Conservation (phyloP, 2,113 vertebrate species). For the Dendropsophus ebraccatus region DNA sequence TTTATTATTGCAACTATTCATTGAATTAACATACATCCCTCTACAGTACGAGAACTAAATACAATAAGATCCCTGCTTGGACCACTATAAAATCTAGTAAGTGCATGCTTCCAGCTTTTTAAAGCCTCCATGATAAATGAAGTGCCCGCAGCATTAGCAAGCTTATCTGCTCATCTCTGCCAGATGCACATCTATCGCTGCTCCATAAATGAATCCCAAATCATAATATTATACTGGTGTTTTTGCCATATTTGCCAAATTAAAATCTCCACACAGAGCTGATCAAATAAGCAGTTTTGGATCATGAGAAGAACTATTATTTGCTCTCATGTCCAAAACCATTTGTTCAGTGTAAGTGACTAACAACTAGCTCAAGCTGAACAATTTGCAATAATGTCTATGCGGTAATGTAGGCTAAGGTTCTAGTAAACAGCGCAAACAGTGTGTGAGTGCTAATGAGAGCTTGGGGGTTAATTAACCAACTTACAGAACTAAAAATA, state of each 20-base stretch:
- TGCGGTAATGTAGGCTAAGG: slow-evolving; percentile 7
- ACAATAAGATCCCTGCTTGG: not conserved
- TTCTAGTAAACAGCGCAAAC: slow-evolving; percentile 1
- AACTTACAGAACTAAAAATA: slow-evolving; percentile 29
- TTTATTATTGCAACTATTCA: too few species aligned
- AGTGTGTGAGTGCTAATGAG: slow-evolving; percentile 31
- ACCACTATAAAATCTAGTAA: not conserved
- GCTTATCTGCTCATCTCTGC: not conserved
- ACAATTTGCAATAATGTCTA: not conserved
- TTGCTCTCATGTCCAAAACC: not conserved
- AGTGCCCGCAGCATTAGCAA: not conserved
- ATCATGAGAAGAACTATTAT: not conserved
- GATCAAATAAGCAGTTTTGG: not conserved
- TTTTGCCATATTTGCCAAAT: not conserved
- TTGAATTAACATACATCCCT: too few species aligned
- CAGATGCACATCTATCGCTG: slow-evolving; percentile 15
- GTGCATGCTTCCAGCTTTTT: slow-evolving; percentile 11
- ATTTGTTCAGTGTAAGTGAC: slow-evolving; percentile 1
- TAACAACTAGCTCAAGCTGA: not conserved
- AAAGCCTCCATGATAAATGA: slow-evolving; percentile 14
- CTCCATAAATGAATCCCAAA: not conserved
- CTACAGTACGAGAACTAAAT: not conserved
- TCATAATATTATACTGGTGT: not conserved
- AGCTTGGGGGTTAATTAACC: slow-evolving; percentile 46
- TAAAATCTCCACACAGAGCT: not conserved